Conservation (phyloP, 2,113 vertebrate genomes). For the Tupaia chinensis region DNA sequence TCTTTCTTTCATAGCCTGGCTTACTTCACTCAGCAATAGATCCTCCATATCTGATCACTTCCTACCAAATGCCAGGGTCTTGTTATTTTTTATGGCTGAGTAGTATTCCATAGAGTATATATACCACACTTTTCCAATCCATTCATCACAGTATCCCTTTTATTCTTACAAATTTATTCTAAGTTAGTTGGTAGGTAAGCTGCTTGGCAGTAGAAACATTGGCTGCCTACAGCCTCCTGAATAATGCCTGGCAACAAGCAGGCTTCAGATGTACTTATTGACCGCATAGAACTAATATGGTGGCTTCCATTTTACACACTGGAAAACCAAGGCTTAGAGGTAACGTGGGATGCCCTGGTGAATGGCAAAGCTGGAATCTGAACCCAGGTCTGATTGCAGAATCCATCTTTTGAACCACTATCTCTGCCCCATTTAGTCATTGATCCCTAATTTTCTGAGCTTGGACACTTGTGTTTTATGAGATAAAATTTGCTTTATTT, state of each 20-base stretch:
- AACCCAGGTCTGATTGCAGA: not conserved
- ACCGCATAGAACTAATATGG: not conserved
- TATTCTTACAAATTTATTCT: not conserved
- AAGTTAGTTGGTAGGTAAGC: not conserved
- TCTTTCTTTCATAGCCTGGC: too few relatives aligned
- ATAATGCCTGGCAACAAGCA: not conserved
- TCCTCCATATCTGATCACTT: too few relatives aligned
- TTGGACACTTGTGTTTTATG: not conserved
- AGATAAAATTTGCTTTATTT: not conserved
- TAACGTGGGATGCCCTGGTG: too few relatives aligned
- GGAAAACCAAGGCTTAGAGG: conserved; percentile 16
- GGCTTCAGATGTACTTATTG: not conserved
- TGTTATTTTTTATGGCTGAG: too few relatives aligned
- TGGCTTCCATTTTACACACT: not conserved
- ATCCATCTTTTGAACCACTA: not conserved
- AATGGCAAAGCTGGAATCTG: not conserved
- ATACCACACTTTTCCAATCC: too few relatives aligned
- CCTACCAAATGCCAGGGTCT: too few relatives aligned
- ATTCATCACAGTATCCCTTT: not conserved
- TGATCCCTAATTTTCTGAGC: not conserved
- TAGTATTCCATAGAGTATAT: too few relatives aligned
- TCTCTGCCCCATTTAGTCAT: not conserved
- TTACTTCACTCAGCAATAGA: too few relatives aligned
- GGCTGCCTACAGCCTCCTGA: not conserved
- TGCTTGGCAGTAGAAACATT: not conserved